Evolutionary conservation across 92 coral and sea anemone species (phyloP).

Genomic region (Parazoanthus atlanticus): DNA sequence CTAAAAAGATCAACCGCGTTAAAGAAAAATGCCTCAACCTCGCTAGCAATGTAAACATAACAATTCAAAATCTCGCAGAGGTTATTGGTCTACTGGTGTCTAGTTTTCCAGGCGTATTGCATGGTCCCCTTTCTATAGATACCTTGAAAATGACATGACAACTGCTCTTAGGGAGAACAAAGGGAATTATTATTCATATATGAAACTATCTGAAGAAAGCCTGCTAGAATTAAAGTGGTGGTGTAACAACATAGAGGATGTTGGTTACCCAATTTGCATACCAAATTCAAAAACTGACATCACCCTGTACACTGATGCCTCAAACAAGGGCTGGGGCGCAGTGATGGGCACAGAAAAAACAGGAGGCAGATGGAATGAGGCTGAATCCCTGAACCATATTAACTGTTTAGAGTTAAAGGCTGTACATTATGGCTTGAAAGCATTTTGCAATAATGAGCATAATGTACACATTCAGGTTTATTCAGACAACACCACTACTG

Average conservation of each 20-base stretch:
- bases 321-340: no score
- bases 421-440: slow-evolving; percentile 36
- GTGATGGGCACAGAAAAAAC: slow-evolving; percentile 30
- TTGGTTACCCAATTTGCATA: slow-evolving; percentile 13
- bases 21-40: neutral
- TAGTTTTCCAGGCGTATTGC: neutral
- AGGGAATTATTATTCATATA: slow-evolving; percentile 34
- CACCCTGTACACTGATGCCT: slow-evolving; percentile 53
- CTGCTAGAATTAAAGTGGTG: slow-evolving; percentile 60
- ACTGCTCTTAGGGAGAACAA: slow-evolving; percentile 48
- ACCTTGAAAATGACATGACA: slow-evolving; percentile 17
- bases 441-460: slow-evolving; percentile 5
- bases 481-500: slow-evolving; percentile 42
- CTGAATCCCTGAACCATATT: slow-evolving; percentile 45
- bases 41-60: neutral
- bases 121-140: no score
- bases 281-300: slow-evolving; percentile 5
- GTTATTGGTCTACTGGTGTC: neutral
- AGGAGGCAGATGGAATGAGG: slow-evolving; percentile 51
- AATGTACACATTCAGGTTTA: slow-evolving; percentile 27
- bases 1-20: neutral
- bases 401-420: slow-evolving; percentile 37
- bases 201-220: slow-evolving; percentile 41
- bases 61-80: neutral
- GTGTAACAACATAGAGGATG: slow-evolving; percentile 35